These are phyloP conservation scores for Apodemus sylvaticus DNA, from an alignment of 2,113 vertebrate genomes.

Conservation along the genomic window DNA sequence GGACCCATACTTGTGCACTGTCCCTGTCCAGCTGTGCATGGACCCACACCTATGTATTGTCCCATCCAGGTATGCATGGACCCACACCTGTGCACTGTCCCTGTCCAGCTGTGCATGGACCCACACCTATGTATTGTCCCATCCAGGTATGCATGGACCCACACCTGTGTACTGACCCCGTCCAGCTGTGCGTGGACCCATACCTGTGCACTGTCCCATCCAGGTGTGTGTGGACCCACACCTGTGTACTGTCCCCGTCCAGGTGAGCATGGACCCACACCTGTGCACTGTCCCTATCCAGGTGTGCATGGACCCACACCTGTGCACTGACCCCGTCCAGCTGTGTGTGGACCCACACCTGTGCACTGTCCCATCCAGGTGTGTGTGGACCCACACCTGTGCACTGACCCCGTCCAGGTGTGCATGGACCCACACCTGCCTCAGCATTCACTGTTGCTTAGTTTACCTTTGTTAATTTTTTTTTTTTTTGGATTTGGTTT, in stretches of 20 bases:
- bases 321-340: no score
- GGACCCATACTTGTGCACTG: no score
- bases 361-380: no score
- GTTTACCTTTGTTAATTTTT: background rate
- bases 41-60: background rate
- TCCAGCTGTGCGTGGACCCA: background rate
- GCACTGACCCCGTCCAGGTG: background rate
- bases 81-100: background rate
- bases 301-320: no score
- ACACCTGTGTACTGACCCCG: no score
- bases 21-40: background rate
- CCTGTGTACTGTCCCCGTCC: background rate
- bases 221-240: background rate
- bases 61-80: accelerated
- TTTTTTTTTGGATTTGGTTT: no score
- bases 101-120: no score
- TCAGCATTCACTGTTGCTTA: background rate
- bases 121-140: no score
- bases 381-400: accelerated
- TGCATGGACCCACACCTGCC: background rate
- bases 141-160: no score
- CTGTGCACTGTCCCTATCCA: no score
- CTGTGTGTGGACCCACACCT: no score
- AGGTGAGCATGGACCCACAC: no score
- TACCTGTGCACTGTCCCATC: background rate